phyloP scores from a whole-genome alignment of 2,888 invertebrate species.

The Conomelus anceps region DNA sequence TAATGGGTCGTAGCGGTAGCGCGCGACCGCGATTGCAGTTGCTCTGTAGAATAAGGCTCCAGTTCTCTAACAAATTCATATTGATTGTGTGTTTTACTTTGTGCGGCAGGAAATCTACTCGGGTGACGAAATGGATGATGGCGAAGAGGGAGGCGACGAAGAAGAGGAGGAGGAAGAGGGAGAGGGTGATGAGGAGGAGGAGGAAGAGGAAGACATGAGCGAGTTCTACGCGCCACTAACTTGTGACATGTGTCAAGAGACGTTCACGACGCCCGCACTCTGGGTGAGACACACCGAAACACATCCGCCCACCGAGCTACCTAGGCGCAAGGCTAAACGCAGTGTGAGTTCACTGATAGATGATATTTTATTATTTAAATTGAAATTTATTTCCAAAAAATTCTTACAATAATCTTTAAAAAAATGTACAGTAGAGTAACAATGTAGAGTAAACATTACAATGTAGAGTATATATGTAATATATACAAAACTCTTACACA shows the following conservation, averaged over 20 bases:
- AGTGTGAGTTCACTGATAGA: not conserved
- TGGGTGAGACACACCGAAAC: constrained; percentile 79
- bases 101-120: constrained; percentile 29
- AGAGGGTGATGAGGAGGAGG: constrained; percentile 2
- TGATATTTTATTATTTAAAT: not conserved
- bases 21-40: too few species aligned
- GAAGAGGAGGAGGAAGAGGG: not conserved
- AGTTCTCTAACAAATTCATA: too few species aligned
- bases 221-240: constrained; percentile 61
- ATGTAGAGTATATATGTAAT: too few species aligned
- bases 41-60: too few species aligned
- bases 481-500: too few species aligned
- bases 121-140: not conserved
- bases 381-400: too few species aligned
- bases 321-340: constrained; percentile 31
- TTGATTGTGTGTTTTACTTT: not conserved
- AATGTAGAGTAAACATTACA: too few species aligned
- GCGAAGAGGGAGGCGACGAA: not conserved
- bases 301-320: constrained; percentile 44
- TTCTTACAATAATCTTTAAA: too few species aligned
- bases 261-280: constrained; percentile 71
- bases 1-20: too few species aligned
- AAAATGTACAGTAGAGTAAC: too few species aligned
- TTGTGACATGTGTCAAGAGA: constrained; percentile 77
- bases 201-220: constrained; percentile 29